Conservation (phyloP, 2,113 vertebrate genomes). For the Speoplatyrhinus poulsoni region DNA sequence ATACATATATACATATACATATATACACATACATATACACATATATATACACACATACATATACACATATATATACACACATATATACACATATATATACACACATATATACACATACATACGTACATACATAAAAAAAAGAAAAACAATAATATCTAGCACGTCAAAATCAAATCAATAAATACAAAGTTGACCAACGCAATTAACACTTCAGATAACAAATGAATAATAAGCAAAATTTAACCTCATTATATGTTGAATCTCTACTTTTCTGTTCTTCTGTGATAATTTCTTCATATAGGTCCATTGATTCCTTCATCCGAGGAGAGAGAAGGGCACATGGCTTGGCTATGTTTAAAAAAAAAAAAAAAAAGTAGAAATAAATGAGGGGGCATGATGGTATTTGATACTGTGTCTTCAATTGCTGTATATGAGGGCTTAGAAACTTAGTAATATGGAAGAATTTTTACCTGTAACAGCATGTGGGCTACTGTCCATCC, state of each 20-base stretch:
- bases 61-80: too few species aligned
- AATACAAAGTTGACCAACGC: too few species aligned
- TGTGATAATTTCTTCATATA: slow-evolving; percentile 91
- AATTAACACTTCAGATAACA: not conserved
- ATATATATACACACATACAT: too few species aligned
- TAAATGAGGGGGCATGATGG: not conserved
- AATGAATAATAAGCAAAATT: not conserved
- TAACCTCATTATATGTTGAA: slow-evolving; percentile 84
- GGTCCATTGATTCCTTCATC: slow-evolving; percentile 83
- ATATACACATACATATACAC: too few species aligned
- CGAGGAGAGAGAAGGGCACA: slow-evolving; percentile 60
- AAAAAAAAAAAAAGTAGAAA: not conserved
- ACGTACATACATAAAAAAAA: too few species aligned
- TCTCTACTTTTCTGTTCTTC: slow-evolving; percentile 90
- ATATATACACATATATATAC: too few species aligned
- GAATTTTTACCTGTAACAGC: slow-evolving; percentile 44
- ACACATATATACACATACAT: too few species aligned
- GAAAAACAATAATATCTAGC: too few species aligned
- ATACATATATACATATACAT: too few species aligned
- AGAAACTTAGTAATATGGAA: not conserved
- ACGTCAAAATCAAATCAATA: too few species aligned
- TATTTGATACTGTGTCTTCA: not conserved
- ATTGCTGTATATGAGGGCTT: not conserved
- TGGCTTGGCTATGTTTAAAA: slow-evolving; percentile 51
- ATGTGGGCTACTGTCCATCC: slow-evolving; percentile 71